Percentiles rank a stretch among this genome's conserved stretches.
Evolutionary conservation across 2,797 vertebrate genomes (phyloP).

Genomic region (Lemur catta): DNA sequence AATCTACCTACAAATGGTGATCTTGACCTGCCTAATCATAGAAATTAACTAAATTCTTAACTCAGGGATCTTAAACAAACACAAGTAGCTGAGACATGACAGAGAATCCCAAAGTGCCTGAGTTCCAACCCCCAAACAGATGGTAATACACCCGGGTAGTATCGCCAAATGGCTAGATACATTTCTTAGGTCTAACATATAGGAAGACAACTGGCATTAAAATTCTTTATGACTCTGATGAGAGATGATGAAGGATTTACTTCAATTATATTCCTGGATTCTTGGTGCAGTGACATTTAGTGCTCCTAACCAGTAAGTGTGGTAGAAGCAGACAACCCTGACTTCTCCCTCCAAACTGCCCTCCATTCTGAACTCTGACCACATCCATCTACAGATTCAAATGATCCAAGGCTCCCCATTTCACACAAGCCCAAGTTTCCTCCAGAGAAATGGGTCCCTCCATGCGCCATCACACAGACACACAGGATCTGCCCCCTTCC

Average conservation of each 20-base stretch:
- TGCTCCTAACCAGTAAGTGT: background rate
- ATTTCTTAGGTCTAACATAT: background rate
- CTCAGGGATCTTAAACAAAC: background rate
- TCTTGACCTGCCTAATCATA: background rate
- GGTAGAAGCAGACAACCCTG: background rate
- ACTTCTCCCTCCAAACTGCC: background rate
- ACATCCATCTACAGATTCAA: background rate
- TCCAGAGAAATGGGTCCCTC: background rate
- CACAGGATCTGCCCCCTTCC: too few relatives aligned
- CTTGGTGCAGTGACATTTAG: background rate
- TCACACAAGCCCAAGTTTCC: background rate
- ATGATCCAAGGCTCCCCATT: background rate
- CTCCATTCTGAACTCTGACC: background rate
- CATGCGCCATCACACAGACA: background rate
- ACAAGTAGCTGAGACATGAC: background rate
- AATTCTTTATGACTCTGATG: background rate
- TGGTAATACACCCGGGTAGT: background rate
- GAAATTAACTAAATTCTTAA: background rate
- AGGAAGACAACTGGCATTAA: background rate
- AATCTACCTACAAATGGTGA: background rate
- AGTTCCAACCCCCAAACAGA: background rate
- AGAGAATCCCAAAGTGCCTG: background rate
- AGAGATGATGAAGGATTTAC: background rate
- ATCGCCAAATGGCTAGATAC: background rate
- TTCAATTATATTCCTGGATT: background rate